phyloP scores from a whole-genome alignment of 1,140 invertebrate species.

The Camponotus floridanus region DNA sequence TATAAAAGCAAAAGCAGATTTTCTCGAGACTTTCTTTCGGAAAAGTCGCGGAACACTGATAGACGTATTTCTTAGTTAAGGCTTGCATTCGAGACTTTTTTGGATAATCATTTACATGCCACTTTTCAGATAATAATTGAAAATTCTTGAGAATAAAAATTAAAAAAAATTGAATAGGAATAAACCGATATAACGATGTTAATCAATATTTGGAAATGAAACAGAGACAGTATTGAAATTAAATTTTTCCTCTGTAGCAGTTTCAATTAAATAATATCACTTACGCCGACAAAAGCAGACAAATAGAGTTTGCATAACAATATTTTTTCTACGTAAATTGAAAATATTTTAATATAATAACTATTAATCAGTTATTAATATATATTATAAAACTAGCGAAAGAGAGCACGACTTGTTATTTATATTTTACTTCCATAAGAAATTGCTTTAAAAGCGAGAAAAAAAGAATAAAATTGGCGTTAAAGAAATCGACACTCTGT shows the following conservation, averaged over 20 bases:
- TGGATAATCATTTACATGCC: background rate
- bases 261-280: slow-evolving; percentile 30
- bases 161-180: background rate
- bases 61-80: background rate
- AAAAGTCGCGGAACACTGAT: background rate
- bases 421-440: background rate
- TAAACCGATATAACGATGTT: slow-evolving; percentile 16
- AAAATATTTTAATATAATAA: background rate
- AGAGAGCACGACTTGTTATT: background rate
- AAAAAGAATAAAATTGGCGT: background rate
- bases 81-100: background rate
- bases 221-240: background rate
- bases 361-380: background rate
- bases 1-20: slow-evolving; percentile 47
- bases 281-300: background rate
- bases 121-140: slow-evolving; percentile 28
- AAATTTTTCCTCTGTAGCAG: background rate
- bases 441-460: background rate
- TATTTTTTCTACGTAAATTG: background rate
- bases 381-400: background rate
- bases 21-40: background rate
- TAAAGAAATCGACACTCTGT: background rate
- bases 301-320: background rate
- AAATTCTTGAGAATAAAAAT: background rate
- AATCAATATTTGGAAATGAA: slow-evolving; percentile 22